Evolutionary conservation across 2,113 vertebrate species (phyloP).

Genomic region (Gymnocephalus cernua): DNA sequence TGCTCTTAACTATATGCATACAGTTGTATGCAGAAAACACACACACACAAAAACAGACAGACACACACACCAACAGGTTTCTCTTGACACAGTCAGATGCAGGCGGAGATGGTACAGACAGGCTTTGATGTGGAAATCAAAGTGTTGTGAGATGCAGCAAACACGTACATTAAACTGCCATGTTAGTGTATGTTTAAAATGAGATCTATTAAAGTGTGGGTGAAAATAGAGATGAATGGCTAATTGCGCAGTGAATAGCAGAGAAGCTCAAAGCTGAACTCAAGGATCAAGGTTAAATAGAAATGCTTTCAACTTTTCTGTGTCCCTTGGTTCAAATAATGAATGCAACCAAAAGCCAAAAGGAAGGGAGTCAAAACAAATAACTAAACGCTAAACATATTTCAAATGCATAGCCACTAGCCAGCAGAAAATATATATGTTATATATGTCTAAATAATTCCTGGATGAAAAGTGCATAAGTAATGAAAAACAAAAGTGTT

Average conservation of each 20-base stretch:
- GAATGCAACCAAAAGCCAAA: conserved; percentile 13
- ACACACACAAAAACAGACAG: not conserved
- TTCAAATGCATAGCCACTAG: not conserved
- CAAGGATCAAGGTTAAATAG: not conserved
- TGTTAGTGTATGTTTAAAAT: conserved; percentile 31
- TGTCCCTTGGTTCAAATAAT: not conserved
- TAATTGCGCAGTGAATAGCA: not conserved
- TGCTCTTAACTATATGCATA: not conserved
- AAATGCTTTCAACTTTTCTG: conserved; percentile 10
- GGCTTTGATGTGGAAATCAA: conserved; percentile 71
- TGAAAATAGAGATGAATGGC: conserved; percentile 17
- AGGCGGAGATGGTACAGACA: conserved; percentile 45
- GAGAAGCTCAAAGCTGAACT: not conserved
- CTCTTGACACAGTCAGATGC: conserved; percentile 47
- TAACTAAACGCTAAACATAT: not conserved
- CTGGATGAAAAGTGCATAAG: conserved; percentile 14
- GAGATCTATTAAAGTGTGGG: conserved; percentile 19
- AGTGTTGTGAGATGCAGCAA: conserved; percentile 43
- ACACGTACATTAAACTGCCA: conserved; percentile 60
- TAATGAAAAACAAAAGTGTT: conserved; percentile 20
- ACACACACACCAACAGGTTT: conserved; percentile 26
- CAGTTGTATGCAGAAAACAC: conserved; percentile 19
- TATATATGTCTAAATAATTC: not conserved
- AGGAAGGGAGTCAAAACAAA: not conserved
- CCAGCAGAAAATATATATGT: not conserved